Conservation (phyloP, 2,113 vertebrate genomes). For the Xenopus tropicalis region UCB_Xtro_10.0 CM004443.2:16642501-16643000, state of each 20-base stretch:
- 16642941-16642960: conserved; percentile 79
- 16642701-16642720: conserved; percentile 62
- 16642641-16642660: conserved; percentile 61
- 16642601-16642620: conserved; percentile 40
- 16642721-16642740: conserved; percentile 79
- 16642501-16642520: no score
- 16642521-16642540: no score
- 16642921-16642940: conserved; percentile 22
- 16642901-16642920: conserved; percentile 60
- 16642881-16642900: conserved; percentile 83
- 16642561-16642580: background rate
- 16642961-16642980: conserved; percentile 80
- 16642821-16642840: no score
- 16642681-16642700: conserved; percentile 54
- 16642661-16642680: conserved; percentile 42
- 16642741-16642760: background rate
- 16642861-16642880: no score
- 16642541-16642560: no score
- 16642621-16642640: conserved; percentile 67
- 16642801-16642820: no score
- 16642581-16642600: background rate
- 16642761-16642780: background rate
- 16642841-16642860: no score
- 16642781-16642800: background rate
- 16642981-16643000: conserved; percentile 80